Evolutionary conservation across 2,888 invertebrate species (phyloP), one percentile per base, ranked within the genome.

Genomic region (Synanthedon myopaeformis): DNA sequence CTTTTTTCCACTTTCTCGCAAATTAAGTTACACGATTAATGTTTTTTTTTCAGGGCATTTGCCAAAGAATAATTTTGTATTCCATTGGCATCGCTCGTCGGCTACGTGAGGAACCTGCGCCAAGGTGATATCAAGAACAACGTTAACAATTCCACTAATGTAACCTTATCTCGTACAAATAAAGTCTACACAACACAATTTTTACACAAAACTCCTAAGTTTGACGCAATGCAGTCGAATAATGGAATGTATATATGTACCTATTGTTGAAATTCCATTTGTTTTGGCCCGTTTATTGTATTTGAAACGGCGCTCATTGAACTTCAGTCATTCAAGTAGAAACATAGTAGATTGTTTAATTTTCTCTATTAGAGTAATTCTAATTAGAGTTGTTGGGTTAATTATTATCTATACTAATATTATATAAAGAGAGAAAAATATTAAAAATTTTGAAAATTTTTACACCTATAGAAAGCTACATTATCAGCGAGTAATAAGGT

Each of bases 91-190:
- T 60, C 55, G 54, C 52, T 56, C 56, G 54, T 58, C 52, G 58
- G 42, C 57, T 65, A 67, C 68, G 66, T 62, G 67, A 63, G 58
- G 54, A 61, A 52, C 58, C 52, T 53, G 57, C 54, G 52, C 51
- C 52, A 56, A 62, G 62, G 61, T 61, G 56, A 19, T 58, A 42
- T 28, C 17, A 23, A 13, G 8, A 49, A 55, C 56, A 52, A 58
- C 12, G n/a, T 57, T 49, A 23, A 49, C 19, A 49, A 49, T 19
- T 17, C 49, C 13, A 19, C 19, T 19, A 49, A 19, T 49, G 12
- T 17, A 12, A 49, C 49, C 23, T 49, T 49, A 23, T 17, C 4
- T 10, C 49, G 19, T 19, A 49, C 19, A 19, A 49, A 49, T 17
- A 49, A 14, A 19, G 49, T 49, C 23, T 49, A 17, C 19, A 49